A percentile compares a stretch with the other conserved stretches of the same genome.
These are phyloP conservation scores for Coelopa frigida DNA, from an alignment of 1,140 invertebrate species.

Conservation along the genomic window DNA sequence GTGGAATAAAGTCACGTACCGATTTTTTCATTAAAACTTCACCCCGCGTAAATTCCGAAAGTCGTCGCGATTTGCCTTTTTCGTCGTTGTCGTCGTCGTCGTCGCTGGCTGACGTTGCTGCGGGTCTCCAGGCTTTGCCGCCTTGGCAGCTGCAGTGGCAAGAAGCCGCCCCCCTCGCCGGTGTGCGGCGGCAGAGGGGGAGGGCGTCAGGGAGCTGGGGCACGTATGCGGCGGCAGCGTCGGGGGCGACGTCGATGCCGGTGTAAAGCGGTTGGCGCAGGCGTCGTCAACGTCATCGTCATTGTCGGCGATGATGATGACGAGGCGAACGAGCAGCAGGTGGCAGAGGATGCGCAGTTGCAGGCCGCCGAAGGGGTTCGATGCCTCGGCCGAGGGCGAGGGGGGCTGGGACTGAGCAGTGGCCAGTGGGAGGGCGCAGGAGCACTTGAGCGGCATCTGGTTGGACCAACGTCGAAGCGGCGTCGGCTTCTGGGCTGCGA, in stretches of 20 bases:
- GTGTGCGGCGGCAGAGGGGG: constrained; percentile 4
- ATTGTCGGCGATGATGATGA: too few species aligned
- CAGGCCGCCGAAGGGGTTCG: too few species aligned
- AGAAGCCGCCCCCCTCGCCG: neutral
- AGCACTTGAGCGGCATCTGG: constrained; percentile 32
- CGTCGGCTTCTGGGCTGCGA: constrained; percentile 12
- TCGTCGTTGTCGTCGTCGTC: constrained; percentile 18
- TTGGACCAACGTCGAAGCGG: constrained; percentile 35
- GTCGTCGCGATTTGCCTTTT: constrained; percentile 43
- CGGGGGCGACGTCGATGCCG: constrained; percentile 4
- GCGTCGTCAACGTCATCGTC: too few species aligned
- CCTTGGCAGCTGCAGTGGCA: neutral
- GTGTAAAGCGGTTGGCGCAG: neutral
- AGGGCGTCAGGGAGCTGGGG: neutral
- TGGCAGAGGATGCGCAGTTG: too few species aligned
- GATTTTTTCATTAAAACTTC: constrained; percentile 47
- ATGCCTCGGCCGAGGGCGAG: too few species aligned
- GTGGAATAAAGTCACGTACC: constrained; percentile 42
- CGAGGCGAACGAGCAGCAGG: too few species aligned
- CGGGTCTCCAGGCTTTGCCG: too few species aligned
- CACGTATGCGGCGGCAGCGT: constrained; percentile 5
- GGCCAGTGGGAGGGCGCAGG: constrained; percentile 19
- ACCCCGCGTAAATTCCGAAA: constrained; percentile 45
- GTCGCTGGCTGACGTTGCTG: constrained; percentile 12
- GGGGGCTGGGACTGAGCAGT: too few species aligned